Base-by-base conservation (phyloP, 2,113 vertebrate species). In the Anser brachyrhynchus region DNA sequence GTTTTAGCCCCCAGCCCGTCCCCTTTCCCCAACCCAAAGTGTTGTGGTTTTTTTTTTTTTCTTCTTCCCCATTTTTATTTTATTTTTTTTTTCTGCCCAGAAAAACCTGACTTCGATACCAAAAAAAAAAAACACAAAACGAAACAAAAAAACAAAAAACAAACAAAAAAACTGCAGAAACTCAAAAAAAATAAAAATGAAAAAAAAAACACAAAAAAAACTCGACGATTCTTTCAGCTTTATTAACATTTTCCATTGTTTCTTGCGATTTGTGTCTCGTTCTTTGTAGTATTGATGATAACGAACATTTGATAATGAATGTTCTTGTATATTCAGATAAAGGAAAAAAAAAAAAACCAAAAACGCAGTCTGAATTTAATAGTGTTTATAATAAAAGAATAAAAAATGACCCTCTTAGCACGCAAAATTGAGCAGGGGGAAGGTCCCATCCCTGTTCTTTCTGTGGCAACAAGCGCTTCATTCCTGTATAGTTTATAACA, bases 71-170 rank as follows among this genome's bases (percentile, higher is more conserved):
- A 88, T 94, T 93, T 93, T 93, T 84, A 89, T 96, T 94, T 98
- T 97, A 96, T 66, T 90, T 96, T 37, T 37, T 37, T 98, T 98
- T 97, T 98, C 97, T 97, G 97, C 98, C 97, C 98, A 98, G 97
- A 98, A 98, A 98, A 98, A 98, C 98, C 98, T 96, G 96, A 98
- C 98, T 98, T 99, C 98, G 98, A 99, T 99, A 99, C 99, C 98
- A 99, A 99, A 99, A 98, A 98, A 97, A 85, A 97, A 97, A 93
- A 94, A 19, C 25, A 25, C 35, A 37, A 62, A 35, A 99, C 46
- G 46, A 99, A 99, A 98, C 98, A 97, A 96, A 74, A 84, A 97
- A 97, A 93, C 71, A 95, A 21, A 97, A 82, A 92, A 85, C 5
- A 62, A 95, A 97, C 6, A 39, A 41, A 41, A 96, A 96, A 96